Evolutionary conservation across 2,888 invertebrate species (phyloP), one percentile per base, ranked within the genome.

Genomic region (Acanthosepion lycidas): DNA sequence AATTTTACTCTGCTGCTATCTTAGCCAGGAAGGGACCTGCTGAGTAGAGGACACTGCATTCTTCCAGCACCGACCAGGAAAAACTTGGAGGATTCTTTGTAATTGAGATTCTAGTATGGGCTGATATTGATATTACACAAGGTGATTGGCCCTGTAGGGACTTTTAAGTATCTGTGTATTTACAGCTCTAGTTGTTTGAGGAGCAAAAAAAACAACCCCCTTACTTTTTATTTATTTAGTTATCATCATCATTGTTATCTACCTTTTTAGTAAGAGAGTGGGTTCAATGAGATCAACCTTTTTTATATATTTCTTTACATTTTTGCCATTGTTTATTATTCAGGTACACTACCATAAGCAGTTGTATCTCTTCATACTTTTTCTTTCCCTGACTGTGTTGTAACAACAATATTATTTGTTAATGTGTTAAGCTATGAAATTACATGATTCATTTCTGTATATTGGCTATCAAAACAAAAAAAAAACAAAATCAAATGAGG

Each of bases 1-100:
- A 78, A 33, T 78, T 78, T n/a, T 78, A 78, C 78, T 78, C 78
- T 78, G 78, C 78, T 78, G 78, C 78, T 78, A 78, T 78, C 78
- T 78, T 15, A 78, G n/a, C 78, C n/a, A 15, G 78, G n/a, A 78
- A 78, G 78, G 78, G n/a, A 78, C 78, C 78, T 33, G 78, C 78
- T 78, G 78, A 78, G 78, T 33, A 28, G 78, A 28, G n/a, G 78
- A 78, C 20, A 59, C 78, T 33, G n/a, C n/a, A n/a, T 12, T 78
- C n/a, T 78, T 78, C 78, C 33, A 78, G 78, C 33, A 33, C 33
- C n/a, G n/a, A 33, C n/a, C 78, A n/a, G n/a, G 12, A n/a, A 78
- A 78, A 78, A 78, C 78, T 78, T 33, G 9, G n/a, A n/a, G n/a
- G 78, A 78, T 78, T 78, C 78, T 78, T 78, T 33, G 78, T 78